Base-by-base conservation (phyloP, 37 sponge, comb jelly and placozoan genomes). In the Halisarca cf. caerulea region DNA sequence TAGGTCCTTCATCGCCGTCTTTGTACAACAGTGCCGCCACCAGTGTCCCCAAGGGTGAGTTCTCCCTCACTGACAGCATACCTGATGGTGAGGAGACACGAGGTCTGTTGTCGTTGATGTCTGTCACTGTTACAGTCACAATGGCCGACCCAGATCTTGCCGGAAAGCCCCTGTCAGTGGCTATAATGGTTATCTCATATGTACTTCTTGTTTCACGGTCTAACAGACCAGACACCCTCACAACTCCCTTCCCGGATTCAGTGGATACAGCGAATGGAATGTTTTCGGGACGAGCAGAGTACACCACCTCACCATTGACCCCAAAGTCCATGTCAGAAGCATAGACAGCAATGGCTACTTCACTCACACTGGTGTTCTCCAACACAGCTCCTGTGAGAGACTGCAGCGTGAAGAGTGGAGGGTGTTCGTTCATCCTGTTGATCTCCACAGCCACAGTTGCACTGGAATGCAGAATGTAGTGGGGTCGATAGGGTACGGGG, bases 41-140 rank as follows among this genome's bases (percentile, higher is more conserved):
- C n/a, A 33, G 39, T 25, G 44, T 61, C 0, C 27, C 44, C 27
- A 27, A 4, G 53, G 42, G 47, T 6, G 18, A 14, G 66, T 64
- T 69, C 43, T 82, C 83, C 45, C 35, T 66, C 3, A 82, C 43
- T 20, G 45, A 3, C 30, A 32, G 33, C 25, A 34, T 39, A 6
- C 21, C 20, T 25, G 27, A 9, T 9, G 20, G 20, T 9, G 23
- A 7, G 0, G 24, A 71, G 41, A 91, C 62, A 21, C 54, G 54
- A 54, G 93, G 93, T 5, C 54, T 58, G 9, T 89, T 38, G 58
- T 92, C 93, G 44, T 92, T 92, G 80, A 84, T 44, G 69, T 92
- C 93, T 5, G 59, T 58, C 9, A 92, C 36, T 3, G 57, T 79
- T 15, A 92, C 60, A 30, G 81, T 66, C 23, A 89, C 60, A 37